phyloP scores from a whole-genome alignment of 2,797 vertebrate genomes.

The Myotis myotis region DNA sequence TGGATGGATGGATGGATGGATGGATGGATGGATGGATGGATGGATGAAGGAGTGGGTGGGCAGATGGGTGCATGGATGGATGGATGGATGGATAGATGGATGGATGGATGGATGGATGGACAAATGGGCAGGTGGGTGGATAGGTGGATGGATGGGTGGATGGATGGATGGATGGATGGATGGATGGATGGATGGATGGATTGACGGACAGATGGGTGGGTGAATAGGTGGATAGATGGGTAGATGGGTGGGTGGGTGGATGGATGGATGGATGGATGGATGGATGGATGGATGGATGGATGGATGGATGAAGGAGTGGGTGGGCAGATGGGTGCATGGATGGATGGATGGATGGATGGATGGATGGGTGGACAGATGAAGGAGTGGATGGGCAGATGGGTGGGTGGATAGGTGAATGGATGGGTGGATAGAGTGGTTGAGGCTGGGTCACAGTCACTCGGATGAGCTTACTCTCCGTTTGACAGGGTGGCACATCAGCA shows the following conservation, averaged over 20 bases:
- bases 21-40: too few species aligned
- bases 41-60: neutral
- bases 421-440: neutral
- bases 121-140: too few species aligned
- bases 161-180: too few species aligned
- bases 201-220: too few species aligned
- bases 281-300: too few species aligned
- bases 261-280: neutral
- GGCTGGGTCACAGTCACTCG: rapidly evolving
- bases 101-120: neutral
- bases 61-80: neutral
- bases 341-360: neutral
- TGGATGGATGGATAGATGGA: neutral
- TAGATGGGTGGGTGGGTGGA: too few species aligned
- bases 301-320: neutral
- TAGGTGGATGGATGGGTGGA: too few species aligned
- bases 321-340: neutral
- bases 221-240: neutral
- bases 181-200: too few species aligned
- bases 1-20: neutral
- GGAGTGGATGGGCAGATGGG: neutral
- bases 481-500: neutral
- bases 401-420: neutral
- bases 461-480: rapidly evolving
- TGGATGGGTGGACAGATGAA: neutral